A percentile compares a stretch with the other conserved stretches of the same genome.
These are phyloP conservation scores for Trematomus bernacchii DNA, from an alignment of 2,797 vertebrate genomes.

Conservation along the genomic window DNA sequence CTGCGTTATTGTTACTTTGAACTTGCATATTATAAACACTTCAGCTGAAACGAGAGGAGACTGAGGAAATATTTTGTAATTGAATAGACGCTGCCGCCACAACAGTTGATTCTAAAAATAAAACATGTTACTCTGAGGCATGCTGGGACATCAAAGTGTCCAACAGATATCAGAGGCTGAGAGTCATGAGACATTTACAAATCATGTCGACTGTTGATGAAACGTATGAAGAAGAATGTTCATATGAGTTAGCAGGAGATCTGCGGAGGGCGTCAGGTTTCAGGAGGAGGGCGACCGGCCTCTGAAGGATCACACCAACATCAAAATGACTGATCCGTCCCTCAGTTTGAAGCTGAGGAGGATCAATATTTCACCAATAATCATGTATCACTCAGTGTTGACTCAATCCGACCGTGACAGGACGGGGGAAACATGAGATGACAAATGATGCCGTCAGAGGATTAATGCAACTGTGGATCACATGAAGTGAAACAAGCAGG, in stretches of 20 bases:
- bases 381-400: conserved; percentile 54
- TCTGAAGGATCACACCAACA: conserved; percentile 30
- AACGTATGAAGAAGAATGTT: conserved; percentile 8
- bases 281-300: conserved; percentile 27
- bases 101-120: conserved; percentile 36
- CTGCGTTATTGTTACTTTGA: no score
- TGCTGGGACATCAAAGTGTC: not conserved
- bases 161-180: conserved; percentile 5
- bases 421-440: conserved; percentile 44
- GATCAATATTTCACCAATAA: conserved; percentile 71
- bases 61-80: not conserved
- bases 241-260: not conserved
- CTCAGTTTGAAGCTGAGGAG: conserved; percentile 23
- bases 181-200: conserved; percentile 17
- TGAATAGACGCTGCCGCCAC: not conserved
- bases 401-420: conserved; percentile 16
- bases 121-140: not conserved
- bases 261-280: conserved; percentile 52
- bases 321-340: conserved; percentile 69
- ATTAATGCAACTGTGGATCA: conserved; percentile 10
- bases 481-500: conserved; percentile 35
- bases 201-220: conserved; percentile 8
- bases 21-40: no score
- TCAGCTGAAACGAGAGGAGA: not conserved
- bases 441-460: conserved; percentile 49